Conservation (phyloP, 1,140 invertebrate species). For the Liolophura sinensis region DNA sequence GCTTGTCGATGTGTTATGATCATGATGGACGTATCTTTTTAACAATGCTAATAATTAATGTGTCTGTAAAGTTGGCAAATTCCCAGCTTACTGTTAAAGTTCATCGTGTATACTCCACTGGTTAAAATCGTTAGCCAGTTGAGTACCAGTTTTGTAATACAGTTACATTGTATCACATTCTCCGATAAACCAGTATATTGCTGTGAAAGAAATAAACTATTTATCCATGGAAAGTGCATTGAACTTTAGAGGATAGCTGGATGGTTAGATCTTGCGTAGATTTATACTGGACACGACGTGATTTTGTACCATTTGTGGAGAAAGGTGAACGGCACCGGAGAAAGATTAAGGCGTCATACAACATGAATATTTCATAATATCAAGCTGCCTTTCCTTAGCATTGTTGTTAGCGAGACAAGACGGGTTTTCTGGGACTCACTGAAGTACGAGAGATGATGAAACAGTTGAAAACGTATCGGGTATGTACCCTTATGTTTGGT, state of each 20-base stretch:
- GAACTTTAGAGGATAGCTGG: too few species aligned
- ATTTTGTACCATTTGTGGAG: neutral
- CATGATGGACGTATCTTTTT: constrained; percentile 77
- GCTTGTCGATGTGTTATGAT: constrained; percentile 93
- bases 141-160: too few species aligned
- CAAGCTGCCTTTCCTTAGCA: constrained; percentile 19
- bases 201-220: too few species aligned
- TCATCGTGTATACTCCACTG: too few species aligned
- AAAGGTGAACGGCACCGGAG: too few species aligned
- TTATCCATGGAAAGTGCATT: too few species aligned
- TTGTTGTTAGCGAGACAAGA: constrained; percentile 21
- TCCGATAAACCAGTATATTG: too few species aligned
- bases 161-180: too few species aligned
- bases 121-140: too few species aligned
- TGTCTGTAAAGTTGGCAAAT: neutral
- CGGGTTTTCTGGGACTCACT: constrained; percentile 29
- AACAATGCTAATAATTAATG: neutral
- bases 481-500: constrained; percentile 12
- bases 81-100: too few species aligned
- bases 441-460: constrained; percentile 33
- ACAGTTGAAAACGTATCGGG: constrained; percentile 37
- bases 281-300: neutral
- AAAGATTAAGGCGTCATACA: too few species aligned
- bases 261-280: too few species aligned
- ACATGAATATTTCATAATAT: neutral